A percentile compares a stretch with the other conserved stretches of the same genome.
These are phyloP conservation scores for Epsilonema sp. DNA, from an alignment of 2,888 invertebrate genomes.

Conservation along the genomic window DNA sequence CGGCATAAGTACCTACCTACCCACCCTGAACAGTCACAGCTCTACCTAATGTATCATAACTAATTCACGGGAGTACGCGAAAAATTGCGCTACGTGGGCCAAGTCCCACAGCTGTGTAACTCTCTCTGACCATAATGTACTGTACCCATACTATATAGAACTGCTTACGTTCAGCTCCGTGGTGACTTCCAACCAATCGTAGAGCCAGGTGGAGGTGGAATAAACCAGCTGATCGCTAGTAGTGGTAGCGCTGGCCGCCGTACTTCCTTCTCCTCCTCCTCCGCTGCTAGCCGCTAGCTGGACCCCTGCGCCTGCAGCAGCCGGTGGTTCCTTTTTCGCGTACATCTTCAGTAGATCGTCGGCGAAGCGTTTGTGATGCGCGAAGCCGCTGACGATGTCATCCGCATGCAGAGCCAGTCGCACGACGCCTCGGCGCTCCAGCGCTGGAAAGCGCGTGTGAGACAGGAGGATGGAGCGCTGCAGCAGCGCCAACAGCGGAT, in stretches of 20 bases:
- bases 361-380: not conserved
- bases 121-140: too few species aligned
- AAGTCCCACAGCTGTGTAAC: too few species aligned
- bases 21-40: too few species aligned
- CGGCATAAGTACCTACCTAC: too few species aligned
- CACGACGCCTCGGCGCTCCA: not conserved
- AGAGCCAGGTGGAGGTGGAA: not conserved
- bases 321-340: not conserved
- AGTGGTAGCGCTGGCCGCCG: not conserved
- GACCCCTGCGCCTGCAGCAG: too few species aligned
- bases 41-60: too few species aligned
- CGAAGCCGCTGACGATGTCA: not conserved
- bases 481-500: not conserved
- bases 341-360: not conserved
- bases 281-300: not conserved
- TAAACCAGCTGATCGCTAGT: not conserved
- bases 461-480: not conserved
- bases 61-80: too few species aligned
- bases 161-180: too few species aligned
- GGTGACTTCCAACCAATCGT: constrained; percentile 3
- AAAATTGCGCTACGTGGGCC: too few species aligned
- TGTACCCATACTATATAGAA: too few species aligned
- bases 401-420: not conserved
- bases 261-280: too few species aligned
- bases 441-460: not conserved